Base-by-base conservation (phyloP, 2,888 invertebrate species). In the Brachypalpus laphriformis region DNA sequence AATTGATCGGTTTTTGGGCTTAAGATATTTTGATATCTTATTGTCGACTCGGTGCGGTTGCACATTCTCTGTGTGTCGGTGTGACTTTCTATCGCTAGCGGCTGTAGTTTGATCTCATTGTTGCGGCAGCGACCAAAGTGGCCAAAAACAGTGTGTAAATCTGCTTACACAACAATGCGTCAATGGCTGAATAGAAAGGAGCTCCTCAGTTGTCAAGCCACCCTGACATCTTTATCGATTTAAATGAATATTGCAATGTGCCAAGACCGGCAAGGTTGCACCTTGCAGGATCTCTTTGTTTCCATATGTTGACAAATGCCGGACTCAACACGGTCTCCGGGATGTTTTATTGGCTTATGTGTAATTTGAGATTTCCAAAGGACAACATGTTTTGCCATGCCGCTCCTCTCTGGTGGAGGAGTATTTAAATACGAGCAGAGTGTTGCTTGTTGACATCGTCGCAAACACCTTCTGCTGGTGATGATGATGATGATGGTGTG, bases 381-480 rank as follows among this genome's bases (percentile, higher is more conserved):
- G 80, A 80, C 74, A 78, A 77, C 83, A 83, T 74, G 74, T 83
- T 80, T 78, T 74, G 74, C 80, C 80, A 83, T 83, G 72, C 80
- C 47, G 28, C 42, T 54, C n/a, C 51, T 49, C 47, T 9, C 28
- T 40, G 22, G 8, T 16, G 28, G 18, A 57, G 66, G 25, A 47
- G 20, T 51, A 71, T 68, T 61, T 49, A 74, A 68, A 83, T 75
- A 49, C 22, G 72, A 63, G 72, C 65, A 66, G n/a, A 37, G 78
- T 71, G 75, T 85, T 85, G 81, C 85, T 80, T 85, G 85, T 85
- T 85, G 81, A 85, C 81, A 85, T 85, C 75, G 47, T 56, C 63
- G 81, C 76, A 85, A 85, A 85, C 81, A 85, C 85, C 85, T 85
- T 47, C 65, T 54, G 59, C 57, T 66, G 66, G 40, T 40, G 18